Evolutionary conservation across 2,888 invertebrate species (phyloP).

Genomic region (Megalurothrips usitatus): DNA sequence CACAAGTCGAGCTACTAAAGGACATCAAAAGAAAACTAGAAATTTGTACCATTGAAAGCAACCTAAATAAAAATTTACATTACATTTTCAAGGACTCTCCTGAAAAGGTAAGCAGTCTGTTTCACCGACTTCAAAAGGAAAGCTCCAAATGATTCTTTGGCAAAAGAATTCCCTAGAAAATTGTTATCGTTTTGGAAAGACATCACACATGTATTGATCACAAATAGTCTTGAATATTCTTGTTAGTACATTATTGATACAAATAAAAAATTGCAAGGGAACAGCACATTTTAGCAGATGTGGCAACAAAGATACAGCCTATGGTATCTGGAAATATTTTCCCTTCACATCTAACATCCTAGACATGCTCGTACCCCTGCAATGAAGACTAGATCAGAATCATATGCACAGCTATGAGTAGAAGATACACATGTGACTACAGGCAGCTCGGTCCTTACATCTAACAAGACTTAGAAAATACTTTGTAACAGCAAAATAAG

Average conservation of each 20-base stretch:
- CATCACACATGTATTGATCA: background rate
- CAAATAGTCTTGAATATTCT: background rate
- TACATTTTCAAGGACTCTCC: background rate
- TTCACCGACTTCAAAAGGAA: background rate
- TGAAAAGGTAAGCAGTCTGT: background rate
- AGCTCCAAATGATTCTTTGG: conserved; percentile 1
- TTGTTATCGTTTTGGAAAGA: background rate
- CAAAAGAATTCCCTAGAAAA: background rate
- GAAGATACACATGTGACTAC: background rate
- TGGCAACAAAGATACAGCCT: background rate
- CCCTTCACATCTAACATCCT: background rate
- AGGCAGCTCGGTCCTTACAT: background rate
- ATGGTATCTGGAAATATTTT: background rate
- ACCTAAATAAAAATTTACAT: background rate
- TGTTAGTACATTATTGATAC: background rate
- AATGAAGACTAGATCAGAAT: background rate
- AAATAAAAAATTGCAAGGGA: background rate
- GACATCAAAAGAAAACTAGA: background rate
- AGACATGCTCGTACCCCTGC: background rate
- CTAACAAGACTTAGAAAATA: background rate
- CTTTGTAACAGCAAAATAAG: background rate
- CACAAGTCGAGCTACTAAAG: background rate
- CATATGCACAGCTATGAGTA: background rate
- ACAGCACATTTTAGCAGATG: background rate
- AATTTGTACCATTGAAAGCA: background rate